Base-by-base conservation (phyloP, 1,140 invertebrate genomes). In the Drosophila repletoides region DNA sequence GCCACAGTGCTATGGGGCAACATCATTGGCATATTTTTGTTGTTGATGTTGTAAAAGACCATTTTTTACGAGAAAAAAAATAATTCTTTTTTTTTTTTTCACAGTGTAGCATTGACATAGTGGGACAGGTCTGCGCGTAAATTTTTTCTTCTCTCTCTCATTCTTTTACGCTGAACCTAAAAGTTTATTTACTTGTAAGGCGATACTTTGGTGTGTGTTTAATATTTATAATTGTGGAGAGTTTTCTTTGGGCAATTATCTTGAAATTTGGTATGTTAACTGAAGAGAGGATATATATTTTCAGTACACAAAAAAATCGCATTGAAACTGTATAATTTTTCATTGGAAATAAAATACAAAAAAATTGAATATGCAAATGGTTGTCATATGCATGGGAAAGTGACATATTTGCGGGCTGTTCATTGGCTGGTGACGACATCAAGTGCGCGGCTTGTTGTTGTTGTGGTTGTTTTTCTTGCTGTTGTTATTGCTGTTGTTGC, bases 381-480 rank as follows among this genome's bases (percentile, higher is more conserved):
- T 3, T 56, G 12, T 24, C 19, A 33, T 1, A 31, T 40, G 17
- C 52, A 56, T 29, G 12, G 9, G 6, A 45, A 45, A 38, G 26
- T 41, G 36, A 15, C 15, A 38, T 10, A 12, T 38, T 40, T 65
- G 52, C 48, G 17, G 43, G 14, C 52, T 38, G 52, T 31, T 55
- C 52, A 49, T 56, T 56, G 31, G 40, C 31, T 58, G 63, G 7
- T 43, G 46, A 60, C 38, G 17, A 36, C 43, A 17, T 51, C 21
- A 48, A 49, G 34, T 41, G 55, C 19, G 21, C 2, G 9, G n/a
- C 17, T 36, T 51, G 17, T 29, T 38, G 7, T 12, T 22, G 19
- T 24, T 43, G 3, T 21, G 17, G 6, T n/a, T 21, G 2, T 36
- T 36, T 5, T 36, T n/a, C 14, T 22, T 34, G 29, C 22, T 34